Evolutionary conservation across 2,888 invertebrate genomes (phyloP).

Genomic region (Hesperia comma): DNA sequence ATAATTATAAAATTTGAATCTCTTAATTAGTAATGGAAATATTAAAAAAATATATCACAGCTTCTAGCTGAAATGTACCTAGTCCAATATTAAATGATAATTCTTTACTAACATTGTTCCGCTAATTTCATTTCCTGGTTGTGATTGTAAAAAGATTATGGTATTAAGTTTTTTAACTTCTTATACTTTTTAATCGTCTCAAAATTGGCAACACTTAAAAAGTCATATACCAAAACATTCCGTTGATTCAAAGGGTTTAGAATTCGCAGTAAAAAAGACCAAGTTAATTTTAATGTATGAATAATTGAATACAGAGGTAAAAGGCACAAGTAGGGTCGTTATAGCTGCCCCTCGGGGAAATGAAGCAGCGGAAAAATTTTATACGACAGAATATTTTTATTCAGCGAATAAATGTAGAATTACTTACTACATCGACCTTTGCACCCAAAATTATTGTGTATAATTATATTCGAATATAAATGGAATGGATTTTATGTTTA

Average conservation of each 20-base stretch:
- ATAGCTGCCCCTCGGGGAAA: constrained; percentile 69
- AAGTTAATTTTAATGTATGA: constrained; percentile 71
- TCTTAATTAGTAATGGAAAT: too few relatives aligned
- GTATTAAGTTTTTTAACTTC: background rate
- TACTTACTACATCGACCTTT: constrained; percentile 53
- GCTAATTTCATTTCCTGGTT: too few relatives aligned
- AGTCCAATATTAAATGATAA: too few relatives aligned
- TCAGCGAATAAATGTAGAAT: constrained; percentile 58
- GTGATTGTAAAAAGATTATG: too few relatives aligned
- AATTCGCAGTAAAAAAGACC: constrained; percentile 54
- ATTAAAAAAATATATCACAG: too few relatives aligned
- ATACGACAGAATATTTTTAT: constrained; percentile 61
- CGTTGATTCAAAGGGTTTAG: constrained; percentile 62
- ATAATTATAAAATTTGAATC: too few relatives aligned
- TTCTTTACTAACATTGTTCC: too few relatives aligned
- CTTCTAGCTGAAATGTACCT: too few relatives aligned
- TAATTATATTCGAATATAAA: constrained; percentile 41
- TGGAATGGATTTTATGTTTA: background rate
- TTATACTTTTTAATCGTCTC: background rate
- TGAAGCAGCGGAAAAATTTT: constrained; percentile 63
- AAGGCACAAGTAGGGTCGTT: constrained; percentile 73
- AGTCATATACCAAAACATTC: constrained; percentile 57
- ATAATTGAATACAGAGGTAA: constrained; percentile 77
- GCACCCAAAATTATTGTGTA: constrained; percentile 42
- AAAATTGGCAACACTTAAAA: constrained; percentile 1